Evolutionary conservation across 2,113 vertebrate species (phyloP).

Genomic region (Cyanoramphus novaezelandiae): DNA sequence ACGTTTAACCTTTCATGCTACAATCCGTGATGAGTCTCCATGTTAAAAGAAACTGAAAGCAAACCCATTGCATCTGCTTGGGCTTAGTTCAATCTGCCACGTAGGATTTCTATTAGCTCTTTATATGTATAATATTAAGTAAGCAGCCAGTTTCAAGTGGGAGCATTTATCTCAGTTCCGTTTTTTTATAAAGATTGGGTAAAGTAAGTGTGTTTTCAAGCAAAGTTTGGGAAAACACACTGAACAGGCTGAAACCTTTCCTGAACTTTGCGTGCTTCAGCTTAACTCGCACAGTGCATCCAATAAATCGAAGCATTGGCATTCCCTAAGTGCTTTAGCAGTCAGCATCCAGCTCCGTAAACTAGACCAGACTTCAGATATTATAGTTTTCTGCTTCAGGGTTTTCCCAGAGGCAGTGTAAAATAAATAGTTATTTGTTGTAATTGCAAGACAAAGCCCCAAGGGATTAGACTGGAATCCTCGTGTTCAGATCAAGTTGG

Average conservation of each 20-base stretch:
- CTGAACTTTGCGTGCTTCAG: background rate
- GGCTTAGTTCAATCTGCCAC: conserved; percentile 7
- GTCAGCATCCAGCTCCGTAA: conserved; percentile 76
- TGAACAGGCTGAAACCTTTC: background rate
- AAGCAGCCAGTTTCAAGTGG: background rate
- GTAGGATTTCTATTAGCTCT: conserved; percentile 3
- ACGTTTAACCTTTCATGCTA: conserved; percentile 50
- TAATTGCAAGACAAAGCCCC: conserved; percentile 79
- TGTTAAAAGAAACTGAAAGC: conserved; percentile 46
- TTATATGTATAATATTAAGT: background rate
- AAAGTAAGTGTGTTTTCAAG: background rate
- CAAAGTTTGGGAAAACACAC: background rate
- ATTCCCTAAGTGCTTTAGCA: conserved; percentile 78
- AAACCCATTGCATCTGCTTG: conserved; percentile 15
- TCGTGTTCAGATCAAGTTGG: conserved; percentile 70
- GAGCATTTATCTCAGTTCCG: background rate
- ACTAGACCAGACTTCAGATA: conserved; percentile 80
- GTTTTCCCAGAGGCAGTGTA: conserved; percentile 77
- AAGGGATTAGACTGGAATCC: conserved; percentile 76
- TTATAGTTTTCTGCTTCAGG: conserved; percentile 76
- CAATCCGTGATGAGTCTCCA: background rate
- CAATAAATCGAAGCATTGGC: conserved; percentile 74
- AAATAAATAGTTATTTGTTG: conserved; percentile 84
- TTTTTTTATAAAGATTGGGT: background rate
- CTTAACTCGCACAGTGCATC: conserved; percentile 52